Evolutionary conservation across 2,113 vertebrate species (phyloP), one percentile per base, ranked within the genome.

Genomic region (Entomyzon cyanotis): DNA sequence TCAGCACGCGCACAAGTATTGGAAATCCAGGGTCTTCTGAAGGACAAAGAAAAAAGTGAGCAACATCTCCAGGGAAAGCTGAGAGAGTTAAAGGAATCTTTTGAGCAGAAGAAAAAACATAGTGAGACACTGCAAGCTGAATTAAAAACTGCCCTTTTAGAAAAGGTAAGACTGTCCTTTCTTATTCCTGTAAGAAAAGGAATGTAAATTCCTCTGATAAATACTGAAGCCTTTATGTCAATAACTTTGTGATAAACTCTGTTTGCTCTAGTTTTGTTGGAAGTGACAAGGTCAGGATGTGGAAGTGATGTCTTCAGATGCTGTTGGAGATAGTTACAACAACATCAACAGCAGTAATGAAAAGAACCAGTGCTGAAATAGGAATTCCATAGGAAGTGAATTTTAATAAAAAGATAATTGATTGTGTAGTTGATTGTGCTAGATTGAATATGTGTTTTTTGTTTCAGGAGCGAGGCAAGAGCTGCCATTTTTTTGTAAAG

Each of bases 41-140:
- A 98, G 95, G 98, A 98, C 84, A 99, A 98, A 84, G 98, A 99
- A 94, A 98, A 98, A 28, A 96, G 93, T 20, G 86, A 98, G 63
- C 98, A 99, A 52, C 98, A 99, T 87, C 97, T 99, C 53, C 98
- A 96, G 84, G 96, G 95, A n/a, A 98, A 97, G 93, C 93, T 99
- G 70, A 98, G 98, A 96, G 98, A 98, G 12, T 71, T 98, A 35
- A 98, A 98, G 85, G 98, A 98, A 20, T 97, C 97, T 55, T 98
- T 97, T 84, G 98, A 98, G 20, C 98, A 98, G 95, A 98, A 99
- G 95, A 97, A 97, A 84, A 98, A 98, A 81, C 98, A 98, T 46
- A 97, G 98, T 76, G 98, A 99, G 89, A 90, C 92, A 5, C 97
- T 98, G 67, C 97, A 99, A 81, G 96, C 97, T 49, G 98, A 98